These are phyloP conservation scores for Euleptes europaea DNA, from an alignment of 2,113 vertebrate genomes.

Conservation along the genomic window DNA sequence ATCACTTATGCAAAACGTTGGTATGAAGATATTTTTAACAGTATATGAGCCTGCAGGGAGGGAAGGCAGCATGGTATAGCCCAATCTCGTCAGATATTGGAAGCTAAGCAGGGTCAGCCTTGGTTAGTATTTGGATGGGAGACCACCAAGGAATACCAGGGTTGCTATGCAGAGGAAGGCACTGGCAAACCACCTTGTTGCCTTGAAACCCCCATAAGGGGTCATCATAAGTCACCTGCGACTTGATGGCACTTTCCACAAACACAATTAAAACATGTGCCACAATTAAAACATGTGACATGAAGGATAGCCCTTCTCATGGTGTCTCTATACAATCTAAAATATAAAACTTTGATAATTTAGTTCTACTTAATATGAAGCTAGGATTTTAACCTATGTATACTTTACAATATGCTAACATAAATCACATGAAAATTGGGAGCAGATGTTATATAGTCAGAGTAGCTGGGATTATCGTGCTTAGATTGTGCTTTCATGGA, in stretches of 20 bases:
- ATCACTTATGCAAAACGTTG: not conserved
- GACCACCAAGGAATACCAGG: too few species aligned
- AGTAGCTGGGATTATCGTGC: constrained; percentile 38
- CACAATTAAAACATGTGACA: not conserved
- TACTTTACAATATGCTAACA: constrained; percentile 22
- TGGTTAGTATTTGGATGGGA: too few species aligned
- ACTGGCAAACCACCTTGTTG: too few species aligned
- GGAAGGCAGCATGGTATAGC: too few species aligned
- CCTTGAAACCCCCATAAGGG: too few species aligned
- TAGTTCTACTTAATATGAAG: not conserved
- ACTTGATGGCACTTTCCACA: too few species aligned
- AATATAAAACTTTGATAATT: not conserved
- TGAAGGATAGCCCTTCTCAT: not conserved
- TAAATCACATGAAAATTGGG: constrained; percentile 52
- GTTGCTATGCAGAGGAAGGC: too few species aligned
- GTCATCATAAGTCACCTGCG: too few species aligned
- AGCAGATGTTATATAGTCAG: constrained; percentile 58
- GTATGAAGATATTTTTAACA: not conserved
- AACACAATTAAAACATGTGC: too few species aligned
- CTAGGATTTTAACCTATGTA: not conserved
- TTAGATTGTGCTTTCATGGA: constrained; percentile 43
- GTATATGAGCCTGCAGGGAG: not conserved
- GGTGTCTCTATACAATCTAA: not conserved
- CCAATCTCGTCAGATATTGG: too few species aligned
- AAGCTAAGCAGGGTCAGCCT: too few species aligned